Evolutionary conservation across 2,888 invertebrate genomes (phyloP), one percentile per base, ranked within the genome.

Genomic region (Podabrus alpinus): DNA sequence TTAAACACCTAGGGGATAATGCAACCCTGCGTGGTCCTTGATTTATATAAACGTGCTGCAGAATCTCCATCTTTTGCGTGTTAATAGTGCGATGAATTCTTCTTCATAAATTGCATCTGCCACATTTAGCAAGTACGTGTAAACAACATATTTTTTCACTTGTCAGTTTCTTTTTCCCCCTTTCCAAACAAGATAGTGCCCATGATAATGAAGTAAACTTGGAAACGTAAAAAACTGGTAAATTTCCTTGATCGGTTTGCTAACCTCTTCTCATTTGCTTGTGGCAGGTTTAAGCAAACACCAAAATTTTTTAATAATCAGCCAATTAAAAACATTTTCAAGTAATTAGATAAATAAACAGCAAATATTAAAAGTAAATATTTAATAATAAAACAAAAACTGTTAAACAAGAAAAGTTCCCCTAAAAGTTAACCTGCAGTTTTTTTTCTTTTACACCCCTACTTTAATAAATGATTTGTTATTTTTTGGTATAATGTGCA

Each of bases 401-500:
- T 19, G 10, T 73, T 60, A 66, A 69, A 66, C 73, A 73, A 69
- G 69, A 69, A 69, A 29, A 21, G 66, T 21, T 13, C 66, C 61
- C 73, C 69, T 68, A 21, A 69, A 59, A 29, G 66, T 59, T 66
- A 73, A 66, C 69, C 64, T 21, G 69, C 59, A 66, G 59, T 73
- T 73, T 72, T 73, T n/a, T 73, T 69, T 59, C 15, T 68, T 66
- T 69, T 21, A 59, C 73, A 29, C 73, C 73, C 73, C 73, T 73
- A 66, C 69, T 73, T 73, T 73, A 73, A 73, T 69, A 69, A 69
- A 73, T 73, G 69, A 73, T 73, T 73, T 73, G 72, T 73, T 73
- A 68, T 68, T 79, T 78, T 80, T 79, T 75, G 72, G 69, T 45
- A 69, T 60, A 68, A 69, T 68, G 21, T 74, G 68, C 24, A 66